Evolutionary conservation across 2,797 vertebrate genomes (phyloP).

Genomic region (Megalops cyprinoides): DNA sequence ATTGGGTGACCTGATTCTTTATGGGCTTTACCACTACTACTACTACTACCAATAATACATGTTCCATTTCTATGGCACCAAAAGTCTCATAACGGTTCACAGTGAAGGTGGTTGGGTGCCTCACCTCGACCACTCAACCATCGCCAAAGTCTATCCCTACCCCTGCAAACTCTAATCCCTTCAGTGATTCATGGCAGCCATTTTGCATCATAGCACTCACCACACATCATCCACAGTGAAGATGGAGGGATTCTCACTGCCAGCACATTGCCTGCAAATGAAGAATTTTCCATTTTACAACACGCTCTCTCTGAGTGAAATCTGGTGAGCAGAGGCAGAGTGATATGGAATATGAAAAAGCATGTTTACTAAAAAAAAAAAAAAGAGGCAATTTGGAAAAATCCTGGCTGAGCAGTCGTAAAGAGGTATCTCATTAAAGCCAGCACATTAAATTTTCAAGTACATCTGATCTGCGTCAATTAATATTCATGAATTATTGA

Average conservation of each 20-base stretch:
- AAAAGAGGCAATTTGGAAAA: conserved; percentile 19
- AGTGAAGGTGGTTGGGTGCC: too few species aligned
- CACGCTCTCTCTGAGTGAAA: background rate
- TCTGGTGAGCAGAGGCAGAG: background rate
- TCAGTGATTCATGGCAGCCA: too few species aligned
- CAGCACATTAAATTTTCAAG: conserved; percentile 39
- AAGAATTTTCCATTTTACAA: background rate
- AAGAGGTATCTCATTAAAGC: conserved; percentile 33
- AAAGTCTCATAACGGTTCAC: too few species aligned
- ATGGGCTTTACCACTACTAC: too few species aligned
- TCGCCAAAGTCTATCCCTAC: too few species aligned
- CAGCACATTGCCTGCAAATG: background rate
- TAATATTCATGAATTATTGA: conserved; percentile 46
- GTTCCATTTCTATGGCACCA: too few species aligned
- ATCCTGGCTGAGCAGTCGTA: conserved; percentile 9
- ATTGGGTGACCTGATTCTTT: too few species aligned
- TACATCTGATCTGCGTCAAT: conserved; percentile 36
- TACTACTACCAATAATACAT: too few species aligned
- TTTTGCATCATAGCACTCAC: too few species aligned
- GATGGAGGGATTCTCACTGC: background rate
- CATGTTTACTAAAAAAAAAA: conserved; percentile 25
- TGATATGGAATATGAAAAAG: background rate
- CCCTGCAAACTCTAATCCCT: too few species aligned
- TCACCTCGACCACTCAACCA: too few species aligned
- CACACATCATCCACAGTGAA: too few species aligned